phyloP scores from a whole-genome alignment of 2,888 invertebrate species.

The Thumatha senex region DNA sequence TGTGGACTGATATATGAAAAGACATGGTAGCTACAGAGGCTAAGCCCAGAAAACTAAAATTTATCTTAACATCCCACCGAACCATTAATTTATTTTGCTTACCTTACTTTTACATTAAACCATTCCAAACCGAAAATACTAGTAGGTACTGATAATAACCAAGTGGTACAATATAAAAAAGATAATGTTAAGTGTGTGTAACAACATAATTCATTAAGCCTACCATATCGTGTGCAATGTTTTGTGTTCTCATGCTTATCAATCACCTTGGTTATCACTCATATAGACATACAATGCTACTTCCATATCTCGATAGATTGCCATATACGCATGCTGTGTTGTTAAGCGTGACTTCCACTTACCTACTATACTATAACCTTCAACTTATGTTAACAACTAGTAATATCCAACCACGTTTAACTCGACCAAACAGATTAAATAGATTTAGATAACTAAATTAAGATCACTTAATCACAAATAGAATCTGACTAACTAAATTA shows the following conservation, averaged over 20 bases:
- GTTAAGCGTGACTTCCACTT: conserved; percentile 16
- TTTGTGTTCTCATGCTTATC: conserved; percentile 11
- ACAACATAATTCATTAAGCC: not conserved
- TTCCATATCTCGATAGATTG: conserved; percentile 38
- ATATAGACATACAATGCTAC: conserved; percentile 49
- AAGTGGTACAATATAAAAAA: not conserved
- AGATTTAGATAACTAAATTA: too few species aligned
- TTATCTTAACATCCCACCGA: too few species aligned
- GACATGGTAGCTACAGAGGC: too few species aligned
- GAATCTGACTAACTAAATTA: too few species aligned
- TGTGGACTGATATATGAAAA: too few species aligned
- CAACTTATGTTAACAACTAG: conserved; percentile 43
- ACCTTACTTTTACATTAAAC: too few species aligned
- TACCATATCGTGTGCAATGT: conserved; percentile 2
- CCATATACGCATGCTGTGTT: conserved; percentile 35
- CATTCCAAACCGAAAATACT: too few species aligned
- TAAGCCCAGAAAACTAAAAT: too few species aligned
- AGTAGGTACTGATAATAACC: too few species aligned
- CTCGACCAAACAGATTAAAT: too few species aligned
- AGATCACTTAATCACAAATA: too few species aligned
- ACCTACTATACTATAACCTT: conserved; percentile 33
- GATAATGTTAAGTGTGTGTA: not conserved
- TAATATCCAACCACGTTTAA: not conserved
- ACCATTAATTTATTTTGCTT: too few species aligned
- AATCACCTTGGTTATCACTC: conserved; percentile 41